Percentiles rank a stretch among this genome's conserved stretches.
These are phyloP conservation scores for Cyphomyrus plagiostoma DNA, from an alignment of 2,113 vertebrate species.

Conservation along the genomic window DNA sequence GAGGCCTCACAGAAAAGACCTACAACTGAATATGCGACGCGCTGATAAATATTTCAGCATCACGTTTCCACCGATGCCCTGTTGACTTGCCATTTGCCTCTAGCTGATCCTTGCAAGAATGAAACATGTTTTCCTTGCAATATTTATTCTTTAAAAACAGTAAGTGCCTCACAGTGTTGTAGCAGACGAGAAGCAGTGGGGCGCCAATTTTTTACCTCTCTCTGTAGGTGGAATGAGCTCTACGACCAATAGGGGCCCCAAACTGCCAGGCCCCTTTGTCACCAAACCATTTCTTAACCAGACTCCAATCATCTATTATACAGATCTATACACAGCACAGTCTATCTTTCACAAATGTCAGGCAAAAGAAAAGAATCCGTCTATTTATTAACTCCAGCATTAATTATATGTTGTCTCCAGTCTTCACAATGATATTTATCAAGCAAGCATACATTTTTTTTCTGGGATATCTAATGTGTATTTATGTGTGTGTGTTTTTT, in stretches of 20 bases:
- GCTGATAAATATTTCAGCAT: constrained; percentile 69
- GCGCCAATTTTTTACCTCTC: constrained; percentile 24
- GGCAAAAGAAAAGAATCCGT: neutral
- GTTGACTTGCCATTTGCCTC: constrained; percentile 57
- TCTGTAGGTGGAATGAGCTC: constrained; percentile 23
- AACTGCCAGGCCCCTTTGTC: neutral
- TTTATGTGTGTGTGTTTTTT: neutral
- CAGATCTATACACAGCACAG: neutral
- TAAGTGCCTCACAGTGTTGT: constrained; percentile 27
- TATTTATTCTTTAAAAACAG: constrained; percentile 59
- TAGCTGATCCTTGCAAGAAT: constrained; percentile 60
- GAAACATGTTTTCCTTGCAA: constrained; percentile 59
- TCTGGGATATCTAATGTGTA: neutral
- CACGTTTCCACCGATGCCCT: constrained; percentile 55
- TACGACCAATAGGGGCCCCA: constrained; percentile 5
- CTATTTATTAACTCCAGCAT: neutral
- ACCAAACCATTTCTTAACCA: neutral
- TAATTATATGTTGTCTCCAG: neutral
- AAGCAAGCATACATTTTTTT: neutral
- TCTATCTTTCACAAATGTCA: neutral
- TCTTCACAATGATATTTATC: neutral
- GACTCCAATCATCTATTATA: neutral
- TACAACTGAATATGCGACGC: constrained; percentile 64
- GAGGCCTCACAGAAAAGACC: constrained; percentile 61
- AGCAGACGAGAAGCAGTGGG: constrained; percentile 26